Conservation (phyloP, 2,888 invertebrate genomes). For the Brachypalpus laphriformis region DNA sequence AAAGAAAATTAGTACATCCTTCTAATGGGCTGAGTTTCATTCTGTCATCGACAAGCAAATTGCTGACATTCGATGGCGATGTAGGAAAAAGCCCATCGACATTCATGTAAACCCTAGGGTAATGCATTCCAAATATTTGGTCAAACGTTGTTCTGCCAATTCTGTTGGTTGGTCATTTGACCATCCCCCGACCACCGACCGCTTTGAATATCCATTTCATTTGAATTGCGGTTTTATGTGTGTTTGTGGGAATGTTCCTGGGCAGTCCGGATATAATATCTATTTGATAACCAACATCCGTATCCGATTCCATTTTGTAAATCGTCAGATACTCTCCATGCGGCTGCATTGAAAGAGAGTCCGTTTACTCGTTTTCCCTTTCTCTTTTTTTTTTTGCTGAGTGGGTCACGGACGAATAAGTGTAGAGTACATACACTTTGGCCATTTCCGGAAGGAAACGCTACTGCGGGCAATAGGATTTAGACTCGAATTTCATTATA, state of each 20-base stretch:
- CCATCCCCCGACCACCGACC: background rate
- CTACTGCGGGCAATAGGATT: slow-evolving; percentile 17
- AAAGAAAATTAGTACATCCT: slow-evolving; percentile 38
- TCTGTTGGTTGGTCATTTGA: background rate
- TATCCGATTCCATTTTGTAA: slow-evolving; percentile 64
- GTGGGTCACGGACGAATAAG: slow-evolving; percentile 45
- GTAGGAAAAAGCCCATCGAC: slow-evolving; percentile 7
- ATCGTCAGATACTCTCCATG: slow-evolving; percentile 21
- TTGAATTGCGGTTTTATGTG: slow-evolving; percentile 24
- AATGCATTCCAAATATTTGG: slow-evolving; percentile 58
- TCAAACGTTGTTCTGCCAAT: slow-evolving; percentile 40
- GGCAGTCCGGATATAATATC: slow-evolving; percentile 55
- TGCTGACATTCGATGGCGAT: slow-evolving; percentile 29
- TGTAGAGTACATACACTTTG: background rate
- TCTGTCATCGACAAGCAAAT: slow-evolving; percentile 20
- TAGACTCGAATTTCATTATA: background rate
- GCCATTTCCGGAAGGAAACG: slow-evolving; percentile 51
- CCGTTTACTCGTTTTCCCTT: slow-evolving; percentile 3
- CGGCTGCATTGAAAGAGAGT: slow-evolving; percentile 5
- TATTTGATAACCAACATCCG: slow-evolving; percentile 66
- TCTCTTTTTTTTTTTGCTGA: background rate
- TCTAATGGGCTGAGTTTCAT: slow-evolving; percentile 4
- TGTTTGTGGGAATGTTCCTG: background rate
- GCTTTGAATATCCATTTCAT: slow-evolving; percentile 41
- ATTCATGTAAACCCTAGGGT: slow-evolving; percentile 24